phyloP scores from a whole-genome alignment of 1,140 invertebrate species.

The Drosophila melanogaster region Release_6_plus_ISO1_MT NT_033777.3:9193001-9193500 shows the following conservation, averaged over 20 bases:
- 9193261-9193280: slow-evolving; percentile 69
- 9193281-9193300: slow-evolving; percentile 77
- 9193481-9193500: slow-evolving; percentile 7
- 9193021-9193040: slow-evolving; percentile 17
- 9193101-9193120: slow-evolving; percentile 33
- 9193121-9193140: slow-evolving; percentile 51
- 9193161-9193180: slow-evolving; percentile 50
- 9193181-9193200: slow-evolving; percentile 8
- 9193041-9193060: slow-evolving; percentile 15
- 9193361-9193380: slow-evolving; percentile 69
- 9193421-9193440: slow-evolving; percentile 65
- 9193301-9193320: slow-evolving; percentile 12
- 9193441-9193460: neutral
- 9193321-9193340: neutral
- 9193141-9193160: slow-evolving; percentile 54
- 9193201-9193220: slow-evolving; percentile 2
- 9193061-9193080: slow-evolving; percentile 17
- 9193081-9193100: slow-evolving; percentile 26
- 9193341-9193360: slow-evolving; percentile 32
- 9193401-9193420: slow-evolving; percentile 80
- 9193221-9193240: neutral
- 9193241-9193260: slow-evolving; percentile 47
- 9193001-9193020: slow-evolving; percentile 12
- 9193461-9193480: neutral
- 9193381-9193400: slow-evolving; percentile 79